Evolutionary conservation across 2,888 invertebrate genomes (phyloP).

Genomic region (Cheilosia pagana): DNA sequence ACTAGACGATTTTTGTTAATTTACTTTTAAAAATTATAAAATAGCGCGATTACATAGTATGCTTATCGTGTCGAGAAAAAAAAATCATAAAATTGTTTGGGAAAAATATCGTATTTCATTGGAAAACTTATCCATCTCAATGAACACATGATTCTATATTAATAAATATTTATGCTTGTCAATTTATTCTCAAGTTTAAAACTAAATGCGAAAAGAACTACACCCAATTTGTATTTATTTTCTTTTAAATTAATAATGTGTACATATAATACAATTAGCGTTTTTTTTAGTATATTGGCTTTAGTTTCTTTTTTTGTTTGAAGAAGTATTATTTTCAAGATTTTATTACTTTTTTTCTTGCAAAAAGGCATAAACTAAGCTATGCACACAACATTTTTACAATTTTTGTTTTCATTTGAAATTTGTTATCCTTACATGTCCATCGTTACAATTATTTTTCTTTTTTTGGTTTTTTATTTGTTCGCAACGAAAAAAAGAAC

Average conservation of each 20-base stretch:
- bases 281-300: constrained; percentile 47
- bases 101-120: constrained; percentile 56
- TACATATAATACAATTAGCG: constrained; percentile 73
- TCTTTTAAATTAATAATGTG: constrained; percentile 48
- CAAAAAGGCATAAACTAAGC: constrained; percentile 66
- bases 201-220: constrained; percentile 61
- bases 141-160: constrained; percentile 71
- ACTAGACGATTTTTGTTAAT: constrained; percentile 62
- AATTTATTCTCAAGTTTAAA: constrained; percentile 44
- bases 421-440: constrained; percentile 45
- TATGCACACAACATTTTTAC: constrained; percentile 65
- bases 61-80: constrained; percentile 33
- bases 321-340: constrained; percentile 46
- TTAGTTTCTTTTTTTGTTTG: constrained; percentile 25
- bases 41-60: constrained; percentile 37
- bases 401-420: constrained; percentile 27
- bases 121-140: constrained; percentile 71
- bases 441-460: constrained; percentile 27
- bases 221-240: constrained; percentile 53
- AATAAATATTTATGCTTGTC: constrained; percentile 35
- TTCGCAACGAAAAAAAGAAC: constrained; percentile 57
- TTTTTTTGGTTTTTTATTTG: constrained; percentile 33
- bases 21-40: constrained; percentile 32
- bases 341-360: constrained; percentile 40
- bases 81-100: not conserved